Evolutionary conservation across 2,888 invertebrate genomes (phyloP).

Genomic region (Willowsia nigromaculata): DNA sequence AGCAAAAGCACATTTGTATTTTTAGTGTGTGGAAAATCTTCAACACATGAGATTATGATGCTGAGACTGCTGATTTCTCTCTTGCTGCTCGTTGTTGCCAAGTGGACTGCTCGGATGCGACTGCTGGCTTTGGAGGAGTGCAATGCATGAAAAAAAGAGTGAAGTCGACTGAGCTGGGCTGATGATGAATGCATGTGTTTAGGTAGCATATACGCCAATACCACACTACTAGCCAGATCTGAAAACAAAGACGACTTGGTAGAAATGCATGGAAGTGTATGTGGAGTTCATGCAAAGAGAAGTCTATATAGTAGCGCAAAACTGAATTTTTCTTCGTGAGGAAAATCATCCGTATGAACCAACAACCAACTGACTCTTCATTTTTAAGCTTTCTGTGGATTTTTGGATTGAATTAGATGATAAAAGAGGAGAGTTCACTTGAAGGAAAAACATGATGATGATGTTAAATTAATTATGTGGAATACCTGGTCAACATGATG

Average conservation of each 20-base stretch:
- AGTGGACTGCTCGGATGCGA: slow-evolving; percentile 63
- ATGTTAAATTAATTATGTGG: no score
- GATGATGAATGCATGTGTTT: neutral
- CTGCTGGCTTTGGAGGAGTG: slow-evolving; percentile 18
- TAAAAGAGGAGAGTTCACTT: no score
- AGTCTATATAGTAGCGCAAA: slow-evolving; percentile 32
- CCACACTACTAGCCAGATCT: no score
- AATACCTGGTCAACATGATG: no score
- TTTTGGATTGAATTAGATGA: no score
- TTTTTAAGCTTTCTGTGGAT: no score
- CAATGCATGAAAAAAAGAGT: slow-evolving; percentile 13
- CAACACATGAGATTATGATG: neutral
- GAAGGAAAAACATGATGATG: no score
- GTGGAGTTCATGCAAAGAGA: neutral
- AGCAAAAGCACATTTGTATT: neutral
- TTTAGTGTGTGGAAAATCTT: no score
- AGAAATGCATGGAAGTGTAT: neutral
- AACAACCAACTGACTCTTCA: no score
- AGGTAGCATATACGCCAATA: neutral
- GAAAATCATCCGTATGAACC: no score
- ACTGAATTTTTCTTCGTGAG: neutral
- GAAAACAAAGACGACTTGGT: neutral
- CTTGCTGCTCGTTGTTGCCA: slow-evolving; percentile 60
- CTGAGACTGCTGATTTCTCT: neutral
- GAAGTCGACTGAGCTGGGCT: neutral